These are phyloP conservation scores for Peromyscus attwateri DNA, from an alignment of 2,797 vertebrate genomes.

Conservation along the genomic window DNA sequence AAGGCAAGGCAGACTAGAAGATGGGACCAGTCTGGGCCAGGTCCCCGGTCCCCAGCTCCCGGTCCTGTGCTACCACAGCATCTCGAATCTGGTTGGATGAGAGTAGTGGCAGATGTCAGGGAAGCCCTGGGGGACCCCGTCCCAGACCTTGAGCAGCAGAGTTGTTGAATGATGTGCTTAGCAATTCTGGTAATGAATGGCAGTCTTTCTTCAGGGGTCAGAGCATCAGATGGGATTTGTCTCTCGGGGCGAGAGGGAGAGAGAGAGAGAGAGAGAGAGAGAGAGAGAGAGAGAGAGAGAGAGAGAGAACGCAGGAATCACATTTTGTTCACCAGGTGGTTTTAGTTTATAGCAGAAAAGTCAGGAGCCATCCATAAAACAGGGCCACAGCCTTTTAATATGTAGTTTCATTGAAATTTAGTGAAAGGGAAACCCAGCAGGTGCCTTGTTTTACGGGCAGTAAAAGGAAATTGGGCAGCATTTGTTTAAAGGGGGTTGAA, in stretches of 20 bases:
- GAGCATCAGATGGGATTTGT: slow-evolving; percentile 20
- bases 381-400: slow-evolving; percentile 72
- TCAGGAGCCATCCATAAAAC: slow-evolving; percentile 68
- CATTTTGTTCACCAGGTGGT: slow-evolving; percentile 72
- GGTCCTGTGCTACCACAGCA: background rate
- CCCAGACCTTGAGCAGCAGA: background rate
- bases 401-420: slow-evolving; percentile 74
- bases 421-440: slow-evolving; percentile 75
- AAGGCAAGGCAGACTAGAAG: background rate
- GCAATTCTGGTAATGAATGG: slow-evolving; percentile 44
- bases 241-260: no score
- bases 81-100: background rate
- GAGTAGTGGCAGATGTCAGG: background rate
- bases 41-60: background rate
- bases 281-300: no score
- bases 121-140: background rate
- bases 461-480: slow-evolving; percentile 76
- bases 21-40: background rate
- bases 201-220: slow-evolving; percentile 48
- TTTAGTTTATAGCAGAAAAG: slow-evolving; percentile 65
- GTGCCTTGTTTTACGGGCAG: slow-evolving; percentile 78
- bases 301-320: background rate
- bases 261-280: no score
- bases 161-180: background rate
- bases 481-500: slow-evolving; percentile 74